A percentile compares a stretch with the other conserved stretches of the same genome.
Evolutionary conservation across 1,140 invertebrate genomes (phyloP).

Genomic region (Scylla paramamosain): DNA sequence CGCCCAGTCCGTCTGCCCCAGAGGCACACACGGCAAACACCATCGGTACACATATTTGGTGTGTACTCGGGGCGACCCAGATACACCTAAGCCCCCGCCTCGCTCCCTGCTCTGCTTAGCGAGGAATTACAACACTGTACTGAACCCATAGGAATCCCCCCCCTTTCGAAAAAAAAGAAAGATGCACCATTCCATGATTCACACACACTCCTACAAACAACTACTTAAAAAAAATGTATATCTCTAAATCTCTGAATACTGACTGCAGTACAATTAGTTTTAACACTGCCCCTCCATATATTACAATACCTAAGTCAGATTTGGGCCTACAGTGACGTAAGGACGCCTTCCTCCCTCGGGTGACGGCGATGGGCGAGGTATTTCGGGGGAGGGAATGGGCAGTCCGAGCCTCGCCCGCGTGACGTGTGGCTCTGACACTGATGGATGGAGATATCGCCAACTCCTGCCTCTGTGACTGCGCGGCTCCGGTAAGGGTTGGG

Average conservation of each 20-base stretch:
- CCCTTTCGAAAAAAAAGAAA: no score
- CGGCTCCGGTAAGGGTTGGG: not conserved
- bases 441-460: slow-evolving; percentile 33
- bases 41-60: slow-evolving; percentile 2
- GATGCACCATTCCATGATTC: no score
- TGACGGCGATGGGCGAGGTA: not conserved
- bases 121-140: not conserved
- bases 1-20: not conserved
- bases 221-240: no score
- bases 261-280: no score
- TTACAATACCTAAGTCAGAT: no score
- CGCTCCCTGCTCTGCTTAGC: not conserved
- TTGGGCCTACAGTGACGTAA: no score
- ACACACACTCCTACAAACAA: no score
- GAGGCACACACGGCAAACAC: slow-evolving; percentile 9
- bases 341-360: not conserved
- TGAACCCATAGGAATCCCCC: no score
- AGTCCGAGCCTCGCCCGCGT: slow-evolving; percentile 5
- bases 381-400: not conserved
- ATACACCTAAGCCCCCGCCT: not conserved
- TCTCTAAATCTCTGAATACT: no score
- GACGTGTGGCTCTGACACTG: slow-evolving; percentile 12
- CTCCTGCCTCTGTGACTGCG: slow-evolving; percentile 8
- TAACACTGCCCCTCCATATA: no score
- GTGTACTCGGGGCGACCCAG: not conserved